Base-by-base conservation (phyloP, 2,888 invertebrate genomes). In the Allygus modestus region DNA sequence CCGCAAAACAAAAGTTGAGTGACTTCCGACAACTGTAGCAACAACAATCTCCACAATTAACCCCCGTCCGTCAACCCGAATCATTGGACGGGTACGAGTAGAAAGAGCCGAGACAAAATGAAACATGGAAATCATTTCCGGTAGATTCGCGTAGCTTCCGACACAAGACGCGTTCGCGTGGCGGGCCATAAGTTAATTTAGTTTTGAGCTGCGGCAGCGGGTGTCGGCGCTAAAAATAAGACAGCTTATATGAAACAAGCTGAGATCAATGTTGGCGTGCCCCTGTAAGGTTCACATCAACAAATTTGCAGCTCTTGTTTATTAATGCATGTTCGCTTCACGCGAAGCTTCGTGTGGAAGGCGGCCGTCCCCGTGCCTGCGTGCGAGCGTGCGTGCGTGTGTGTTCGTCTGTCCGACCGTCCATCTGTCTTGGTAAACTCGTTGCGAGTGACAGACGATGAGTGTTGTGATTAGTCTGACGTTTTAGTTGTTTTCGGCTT, bases 291-390 rank as follows among this genome's bases (percentile, higher is more conserved):
- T 79, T 51, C 79, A 79, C 79, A 79, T 79, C 79, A 79, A 79
- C 79, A 79, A 79, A 79, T 79, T 79, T 58, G 79, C 79, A 79
- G 58, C 33, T 58, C 79, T 77, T 79, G 79, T 79, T 79, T 79
- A 58, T 54, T 79, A 79, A 79, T 58, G 79, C 79, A 79, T 79
- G 79, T 17, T 51, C 31, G 75, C 75, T 65, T 15, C 65, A 65
- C 65, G 65, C 65, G 65, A 65, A 0, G 65, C 28, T 65, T 65
- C 65, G 31, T 28, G 65, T 31, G 31, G 28, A 0, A 12, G 26
- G 65, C n/a, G n/a, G n/a, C n/a, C n/a, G n/a, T n/a, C n/a, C n/a
- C n/a, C n/a, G n/a, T n/a, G n/a, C n/a, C n/a, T 20, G 58, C 1
- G 23, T n/a, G 58, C n/a, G 58, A 20, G 23, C 20, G 65, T 31